Conservation (phyloP, 1,140 invertebrate genomes). For the Anthonomus grandis region DNA sequence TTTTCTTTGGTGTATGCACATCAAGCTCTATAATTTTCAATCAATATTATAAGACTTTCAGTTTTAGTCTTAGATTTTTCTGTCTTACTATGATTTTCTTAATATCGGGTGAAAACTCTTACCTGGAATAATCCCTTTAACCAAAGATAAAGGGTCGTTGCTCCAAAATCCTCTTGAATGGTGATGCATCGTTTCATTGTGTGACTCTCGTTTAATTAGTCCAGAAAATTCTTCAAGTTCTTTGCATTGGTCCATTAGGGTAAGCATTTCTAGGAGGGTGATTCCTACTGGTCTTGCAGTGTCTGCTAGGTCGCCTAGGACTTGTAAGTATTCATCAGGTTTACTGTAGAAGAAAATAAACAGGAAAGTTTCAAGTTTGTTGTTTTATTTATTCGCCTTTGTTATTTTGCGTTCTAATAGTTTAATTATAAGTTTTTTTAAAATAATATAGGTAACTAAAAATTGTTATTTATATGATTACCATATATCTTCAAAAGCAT, state of each 20-base stretch:
- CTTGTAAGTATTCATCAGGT: conserved; percentile 59
- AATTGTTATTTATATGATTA: too few relatives aligned
- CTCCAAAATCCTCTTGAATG: conserved; percentile 52
- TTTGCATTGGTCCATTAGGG: conserved; percentile 72
- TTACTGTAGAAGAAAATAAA: conserved; percentile 55
- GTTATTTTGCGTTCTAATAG: too few relatives aligned
- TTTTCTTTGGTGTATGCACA: too few relatives aligned
- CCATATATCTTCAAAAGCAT: too few relatives aligned
- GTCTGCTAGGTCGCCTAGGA: conserved; percentile 57
- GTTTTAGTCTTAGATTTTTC: too few relatives aligned
- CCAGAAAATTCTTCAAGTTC: conserved; percentile 48
- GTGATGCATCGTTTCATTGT: conserved; percentile 29
- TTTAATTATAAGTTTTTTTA: too few relatives aligned
- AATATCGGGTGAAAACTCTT: conserved; percentile 29
- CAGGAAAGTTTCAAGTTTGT: too few relatives aligned
- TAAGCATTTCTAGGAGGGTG: conserved; percentile 67
- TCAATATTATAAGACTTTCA: too few relatives aligned
- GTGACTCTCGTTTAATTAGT: conserved; percentile 8
- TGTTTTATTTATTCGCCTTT: too few relatives aligned
- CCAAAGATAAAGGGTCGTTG: conserved; percentile 62
- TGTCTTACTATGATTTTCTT: neutral
- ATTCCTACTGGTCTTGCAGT: conserved; percentile 60
- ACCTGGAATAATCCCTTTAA: conserved; percentile 77
- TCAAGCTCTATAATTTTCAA: too few relatives aligned
- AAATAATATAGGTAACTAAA: too few relatives aligned